Evolutionary conservation across 92 coral and sea anemone species (phyloP).

Genomic region (Epizoanthus rinbou): DNA sequence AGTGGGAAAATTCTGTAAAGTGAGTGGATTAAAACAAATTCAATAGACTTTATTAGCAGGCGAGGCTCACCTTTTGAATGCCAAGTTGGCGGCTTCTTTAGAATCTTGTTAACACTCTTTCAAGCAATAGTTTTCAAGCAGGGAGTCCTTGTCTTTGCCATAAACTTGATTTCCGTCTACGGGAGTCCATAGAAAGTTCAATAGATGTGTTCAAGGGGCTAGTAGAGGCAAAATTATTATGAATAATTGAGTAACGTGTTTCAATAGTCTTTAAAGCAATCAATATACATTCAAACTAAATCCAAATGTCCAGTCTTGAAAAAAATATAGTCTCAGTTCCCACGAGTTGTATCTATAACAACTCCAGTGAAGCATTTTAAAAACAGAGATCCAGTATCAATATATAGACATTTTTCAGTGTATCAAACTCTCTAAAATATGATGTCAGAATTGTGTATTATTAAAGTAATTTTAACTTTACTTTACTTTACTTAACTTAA

Average conservation of each 20-base stretch:
- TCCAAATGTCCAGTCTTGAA: background rate
- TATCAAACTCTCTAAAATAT: no score
- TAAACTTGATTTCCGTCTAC: conserved; percentile 16
- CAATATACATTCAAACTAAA: background rate
- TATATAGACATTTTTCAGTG: no score
- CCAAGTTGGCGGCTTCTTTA: conserved; percentile 17
- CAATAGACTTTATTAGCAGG: background rate
- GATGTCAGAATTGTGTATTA: no score
- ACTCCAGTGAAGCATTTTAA: no score
- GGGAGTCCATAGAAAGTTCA: background rate
- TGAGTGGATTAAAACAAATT: conserved; percentile 11
- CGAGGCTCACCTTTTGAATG: conserved; percentile 4
- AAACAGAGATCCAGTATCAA: no score
- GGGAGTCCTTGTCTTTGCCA: conserved; percentile 7
- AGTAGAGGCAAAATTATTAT: background rate
- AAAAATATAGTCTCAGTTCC: background rate
- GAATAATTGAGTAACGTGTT: background rate
- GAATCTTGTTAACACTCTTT: background rate
- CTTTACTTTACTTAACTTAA: no score
- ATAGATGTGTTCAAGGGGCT: background rate
- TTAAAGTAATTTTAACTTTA: no score
- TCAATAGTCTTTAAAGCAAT: background rate
- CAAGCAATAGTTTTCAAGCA: conserved; percentile 7
- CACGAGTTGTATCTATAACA: background rate
- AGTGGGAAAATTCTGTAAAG: background rate